Base-by-base conservation (phyloP, 2,797 vertebrate species). In the Bufotes viridis region DNA sequence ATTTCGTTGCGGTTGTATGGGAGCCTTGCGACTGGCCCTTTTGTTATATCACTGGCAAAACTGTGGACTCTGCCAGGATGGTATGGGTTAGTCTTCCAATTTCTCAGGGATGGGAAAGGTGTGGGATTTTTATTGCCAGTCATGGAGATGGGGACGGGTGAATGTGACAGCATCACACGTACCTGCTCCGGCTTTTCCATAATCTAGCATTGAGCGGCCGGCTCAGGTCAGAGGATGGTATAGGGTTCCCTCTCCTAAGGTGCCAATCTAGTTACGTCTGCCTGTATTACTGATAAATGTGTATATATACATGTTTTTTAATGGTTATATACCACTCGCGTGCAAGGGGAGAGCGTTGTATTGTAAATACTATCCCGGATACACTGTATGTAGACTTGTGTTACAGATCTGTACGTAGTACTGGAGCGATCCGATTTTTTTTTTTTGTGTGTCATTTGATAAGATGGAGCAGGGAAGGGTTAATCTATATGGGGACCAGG, bases 191-290 rank as follows among this genome's bases (percentile, higher is more conserved):
- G 55, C 42, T n/a, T 26, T 53, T 13, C 15, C 72, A 49, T 74
- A 49, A 20, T 74, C 34, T 10, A 49, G 60, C 55, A 20, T 87
- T 1, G 22, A 72, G 67, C 51, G 42, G 24, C 53, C 5, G 67
- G 29, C 12, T 83, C 34, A 17, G 83, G 58, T 24, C 11, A 26
- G 79, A 69, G 18, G 53, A 17, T 81, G 55, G 69, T 93, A 92
- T 88, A 91, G 85, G 91, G 89, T 91, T 90, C 91, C 93, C 92
- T 93, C 93, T 93, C 92, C 91, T 92, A 92, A 55, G 79, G 88
- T 89, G 88, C 88, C 94, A 91, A 92, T 92, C 91, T 91, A 65
- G 61, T 42, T 22, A 57, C n/a, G 24, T 86, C 70, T 57, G 82
- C 82, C 82, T 81, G 83, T 13, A 26, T 85, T 76, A 85, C 70